Conservation (phyloP, 1,140 invertebrate species). For the Brachionus rotundiformis region DNA sequence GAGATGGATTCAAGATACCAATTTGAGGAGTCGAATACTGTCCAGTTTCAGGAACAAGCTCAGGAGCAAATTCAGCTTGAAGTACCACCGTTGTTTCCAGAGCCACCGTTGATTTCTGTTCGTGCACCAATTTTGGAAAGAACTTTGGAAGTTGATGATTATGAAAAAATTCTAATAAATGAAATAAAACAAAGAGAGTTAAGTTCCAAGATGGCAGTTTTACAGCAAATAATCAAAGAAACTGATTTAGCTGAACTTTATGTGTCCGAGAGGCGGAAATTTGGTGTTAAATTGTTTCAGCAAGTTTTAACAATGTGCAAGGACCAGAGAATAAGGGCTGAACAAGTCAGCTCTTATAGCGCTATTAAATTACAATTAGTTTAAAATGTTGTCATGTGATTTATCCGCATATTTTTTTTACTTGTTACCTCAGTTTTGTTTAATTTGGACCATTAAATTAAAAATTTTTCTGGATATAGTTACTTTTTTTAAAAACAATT, state of each 20-base stretch:
- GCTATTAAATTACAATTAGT: not conserved
- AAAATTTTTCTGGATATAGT: not conserved
- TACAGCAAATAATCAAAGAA: not conserved
- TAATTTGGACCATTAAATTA: not conserved
- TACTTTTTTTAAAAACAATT: not conserved
- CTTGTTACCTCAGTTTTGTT: not conserved
- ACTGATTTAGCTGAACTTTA: not conserved
- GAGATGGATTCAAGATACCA: not conserved
- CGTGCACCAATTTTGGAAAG: not conserved
- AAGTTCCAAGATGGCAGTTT: not conserved
- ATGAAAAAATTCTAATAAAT: not conserved
- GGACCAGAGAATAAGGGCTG: not conserved
- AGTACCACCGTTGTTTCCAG: not conserved
- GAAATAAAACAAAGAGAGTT: not conserved
- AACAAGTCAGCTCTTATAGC: not conserved
- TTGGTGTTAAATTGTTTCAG: not conserved
- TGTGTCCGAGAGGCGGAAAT: not conserved
- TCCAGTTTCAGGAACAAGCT: not conserved
- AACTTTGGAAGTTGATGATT: not conserved
- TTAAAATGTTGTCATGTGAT: not conserved
- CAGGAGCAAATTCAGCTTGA: not conserved
- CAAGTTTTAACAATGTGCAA: not conserved
- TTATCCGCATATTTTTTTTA: not conserved
- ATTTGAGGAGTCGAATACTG: slow-evolving; percentile 17
- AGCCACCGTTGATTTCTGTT: not conserved